A percentile compares a stretch with the other conserved stretches of the same genome.
Evolutionary conservation across 2,797 vertebrate genomes (phyloP).

Genomic region (Pteronotus mesoamericanus): DNA sequence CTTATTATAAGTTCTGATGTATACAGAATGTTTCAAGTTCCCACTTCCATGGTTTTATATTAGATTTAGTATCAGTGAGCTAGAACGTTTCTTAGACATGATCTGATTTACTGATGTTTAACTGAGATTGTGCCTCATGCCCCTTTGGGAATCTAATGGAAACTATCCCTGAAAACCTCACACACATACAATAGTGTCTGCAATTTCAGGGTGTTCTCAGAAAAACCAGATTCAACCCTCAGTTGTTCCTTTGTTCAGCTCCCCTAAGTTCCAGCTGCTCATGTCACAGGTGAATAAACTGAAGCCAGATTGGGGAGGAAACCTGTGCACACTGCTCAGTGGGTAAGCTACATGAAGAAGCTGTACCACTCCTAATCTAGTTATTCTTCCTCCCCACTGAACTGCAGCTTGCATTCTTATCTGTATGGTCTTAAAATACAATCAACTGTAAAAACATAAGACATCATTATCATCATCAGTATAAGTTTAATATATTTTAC

Average conservation of each 20-base stretch:
- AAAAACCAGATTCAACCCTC: background rate
- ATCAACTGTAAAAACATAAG: background rate
- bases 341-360: background rate
- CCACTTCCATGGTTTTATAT: background rate
- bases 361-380: no score
- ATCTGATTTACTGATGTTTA: background rate
- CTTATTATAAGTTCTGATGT: background rate
- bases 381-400: background rate
- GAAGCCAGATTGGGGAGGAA: background rate
- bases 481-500: background rate
- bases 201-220: background rate
- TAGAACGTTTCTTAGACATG: background rate
- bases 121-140: background rate
- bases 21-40: background rate
- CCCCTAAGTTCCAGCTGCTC: background rate
- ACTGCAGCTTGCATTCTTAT: background rate
- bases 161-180: background rate
- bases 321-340: no score
- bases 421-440: background rate
- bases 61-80: background rate
- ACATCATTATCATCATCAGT: background rate
- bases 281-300: background rate
- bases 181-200: background rate
- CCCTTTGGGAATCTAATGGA: background rate
- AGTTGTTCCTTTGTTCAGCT: background rate